phyloP scores from a whole-genome alignment of 2,797 vertebrate species.

The Calcarius lapponicus region DNA sequence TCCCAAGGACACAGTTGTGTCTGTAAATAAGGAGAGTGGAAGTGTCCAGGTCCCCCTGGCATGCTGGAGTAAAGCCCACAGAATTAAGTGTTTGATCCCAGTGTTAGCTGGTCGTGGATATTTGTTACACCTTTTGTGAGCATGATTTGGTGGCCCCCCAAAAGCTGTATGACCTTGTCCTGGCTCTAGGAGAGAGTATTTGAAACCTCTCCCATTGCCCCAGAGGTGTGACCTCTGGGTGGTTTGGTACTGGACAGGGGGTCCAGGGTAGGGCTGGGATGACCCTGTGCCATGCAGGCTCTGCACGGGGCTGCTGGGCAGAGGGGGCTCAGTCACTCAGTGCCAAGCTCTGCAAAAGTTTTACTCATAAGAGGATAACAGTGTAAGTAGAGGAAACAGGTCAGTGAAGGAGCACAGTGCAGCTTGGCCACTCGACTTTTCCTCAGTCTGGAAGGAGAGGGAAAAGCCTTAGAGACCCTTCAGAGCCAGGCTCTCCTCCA shows the following conservation, averaged over 20 bases:
- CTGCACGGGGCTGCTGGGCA: fast-evolving
- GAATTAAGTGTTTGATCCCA: neutral
- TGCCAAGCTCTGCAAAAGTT: neutral
- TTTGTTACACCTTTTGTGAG: neutral
- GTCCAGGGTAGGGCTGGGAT: neutral
- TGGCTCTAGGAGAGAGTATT: neutral
- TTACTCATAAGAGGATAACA: neutral
- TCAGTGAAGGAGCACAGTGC: neutral
- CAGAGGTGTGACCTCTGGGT: neutral
- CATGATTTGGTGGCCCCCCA: neutral
- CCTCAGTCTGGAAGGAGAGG: neutral
- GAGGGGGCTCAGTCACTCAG: neutral
- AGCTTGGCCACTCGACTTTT: neutral
- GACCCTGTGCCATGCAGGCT: neutral
- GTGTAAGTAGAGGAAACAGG: neutral
- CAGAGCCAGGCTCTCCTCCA: neutral
- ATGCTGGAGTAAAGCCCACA: neutral
- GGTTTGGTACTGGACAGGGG: neutral
- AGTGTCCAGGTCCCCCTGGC: neutral
- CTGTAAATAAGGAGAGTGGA: neutral
- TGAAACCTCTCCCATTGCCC: neutral
- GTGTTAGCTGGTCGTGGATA: neutral
- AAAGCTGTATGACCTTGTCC: neutral
- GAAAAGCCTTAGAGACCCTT: neutral
- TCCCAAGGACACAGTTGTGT: neutral